Evolutionary conservation across 1,140 invertebrate species (phyloP), one percentile per base, ranked within the genome.

Genomic region (Hyposmocoma kahamanoa): DNA sequence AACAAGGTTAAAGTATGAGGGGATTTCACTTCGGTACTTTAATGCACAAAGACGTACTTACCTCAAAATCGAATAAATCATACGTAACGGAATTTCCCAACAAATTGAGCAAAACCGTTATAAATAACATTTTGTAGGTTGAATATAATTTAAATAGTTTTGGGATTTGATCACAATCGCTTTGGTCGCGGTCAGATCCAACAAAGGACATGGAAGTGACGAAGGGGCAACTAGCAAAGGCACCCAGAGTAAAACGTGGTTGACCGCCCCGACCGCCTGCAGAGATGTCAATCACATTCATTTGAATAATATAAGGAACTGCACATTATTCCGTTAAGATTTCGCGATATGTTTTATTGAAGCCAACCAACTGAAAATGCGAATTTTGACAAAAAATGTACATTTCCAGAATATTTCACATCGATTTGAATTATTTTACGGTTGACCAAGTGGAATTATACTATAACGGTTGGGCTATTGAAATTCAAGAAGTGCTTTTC

Each of bases 221-320:
- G 67, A 62, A 50, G 55, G 56, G 55, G 38, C 38, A 15, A n/a
- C n/a, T n/a, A n/a, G n/a, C n/a, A n/a, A n/a, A n/a, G n/a, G n/a
- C n/a, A n/a, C n/a, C n/a, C n/a, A n/a, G n/a, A n/a, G n/a, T n/a
- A n/a, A n/a, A n/a, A 11, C 24, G 6, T 28, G 24, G 5, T 11
- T 6, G 24, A 11, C 24, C 24, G 17, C 38, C 67, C 64, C 79
- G 81, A 81, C 79, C 81, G 75, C 81, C 81, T 49, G 73, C 66
- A 56, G 81, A 72, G 75, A 81, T 84, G 81, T 84, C 81, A 84
- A 84, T 84, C 80, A 67, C 58, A 48, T 32, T 48, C 60, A 84
- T 84, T 82, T 84, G 75, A 82, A 84, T 81, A 81, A n/a, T n/a
- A n/a, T n/a, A n/a, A n/a, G n/a, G n/a, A n/a, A n/a, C n/a, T 68